These are phyloP conservation scores for Oscheius sp. DNA, from an alignment of 2,888 invertebrate genomes.

Conservation along the genomic window DNA sequence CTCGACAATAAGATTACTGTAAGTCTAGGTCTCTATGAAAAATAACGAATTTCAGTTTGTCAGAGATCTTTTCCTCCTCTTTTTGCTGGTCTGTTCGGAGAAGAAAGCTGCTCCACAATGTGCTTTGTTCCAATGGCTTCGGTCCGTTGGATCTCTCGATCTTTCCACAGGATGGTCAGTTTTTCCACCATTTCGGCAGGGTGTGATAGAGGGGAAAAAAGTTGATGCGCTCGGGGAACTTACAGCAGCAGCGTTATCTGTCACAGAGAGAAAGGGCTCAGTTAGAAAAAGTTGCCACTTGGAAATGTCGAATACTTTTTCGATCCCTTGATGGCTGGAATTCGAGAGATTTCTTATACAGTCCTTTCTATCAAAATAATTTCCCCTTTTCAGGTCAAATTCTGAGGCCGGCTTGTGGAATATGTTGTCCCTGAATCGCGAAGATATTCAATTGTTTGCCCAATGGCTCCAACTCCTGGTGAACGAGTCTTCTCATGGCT, in stretches of 20 bases:
- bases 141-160: neutral
- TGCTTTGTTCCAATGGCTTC: conserved; percentile 22
- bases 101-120: conserved; percentile 24
- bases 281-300: neutral
- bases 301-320: neutral
- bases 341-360: no score
- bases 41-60: conserved; percentile 44
- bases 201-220: no score
- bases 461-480: conserved; percentile 7
- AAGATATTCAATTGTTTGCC: neutral
- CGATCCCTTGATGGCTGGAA: no score
- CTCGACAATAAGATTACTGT: conserved; percentile 35
- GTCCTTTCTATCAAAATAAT: neutral
- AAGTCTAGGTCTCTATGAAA: neutral
- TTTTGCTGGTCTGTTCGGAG: conserved; percentile 38
- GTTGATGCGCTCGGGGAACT: no score
- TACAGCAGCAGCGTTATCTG: no score
- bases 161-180: neutral
- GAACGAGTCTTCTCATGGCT: conserved; percentile 15
- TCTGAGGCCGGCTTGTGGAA: neutral
- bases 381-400: conserved; percentile 13
- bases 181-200: no score
- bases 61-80: conserved; percentile 47
- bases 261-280: neutral
- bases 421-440: neutral